These are phyloP conservation scores for Hystrix brachyura DNA, from an alignment of 2,113 vertebrate species.

Conservation along the genomic window DNA sequence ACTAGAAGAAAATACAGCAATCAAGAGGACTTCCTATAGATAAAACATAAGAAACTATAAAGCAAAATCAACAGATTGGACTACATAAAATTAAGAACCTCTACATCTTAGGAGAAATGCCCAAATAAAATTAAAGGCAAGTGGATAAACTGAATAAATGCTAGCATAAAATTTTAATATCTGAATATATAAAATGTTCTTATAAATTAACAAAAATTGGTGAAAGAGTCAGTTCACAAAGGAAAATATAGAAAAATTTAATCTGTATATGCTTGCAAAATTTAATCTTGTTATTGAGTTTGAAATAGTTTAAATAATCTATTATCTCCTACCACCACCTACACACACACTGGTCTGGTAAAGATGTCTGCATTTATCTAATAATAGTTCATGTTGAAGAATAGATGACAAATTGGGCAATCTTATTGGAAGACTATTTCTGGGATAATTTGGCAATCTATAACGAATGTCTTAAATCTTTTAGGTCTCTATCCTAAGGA, in stretches of 20 bases:
- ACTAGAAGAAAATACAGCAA: neutral
- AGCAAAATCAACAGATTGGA: slow-evolving; percentile 51
- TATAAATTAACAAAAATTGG: neutral
- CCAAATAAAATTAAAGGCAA: slow-evolving; percentile 6
- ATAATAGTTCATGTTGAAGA: neutral
- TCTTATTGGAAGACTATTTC: neutral
- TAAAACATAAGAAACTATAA: slow-evolving; percentile 22
- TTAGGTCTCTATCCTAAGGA: neutral
- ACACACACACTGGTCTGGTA: neutral
- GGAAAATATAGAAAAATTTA: neutral
- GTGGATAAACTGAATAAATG: neutral
- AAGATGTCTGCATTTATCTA: neutral
- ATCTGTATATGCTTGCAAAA: neutral
- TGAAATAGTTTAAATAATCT: neutral
- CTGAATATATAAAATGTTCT: neutral
- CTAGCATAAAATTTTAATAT: slow-evolving; percentile 11
- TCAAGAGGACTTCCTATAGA: slow-evolving; percentile 37
- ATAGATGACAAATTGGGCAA: neutral
- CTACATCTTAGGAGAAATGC: slow-evolving; percentile 40
- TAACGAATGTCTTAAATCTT: neutral
- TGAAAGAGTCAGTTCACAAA: neutral
- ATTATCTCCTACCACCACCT: neutral
- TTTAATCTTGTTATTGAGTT: neutral
- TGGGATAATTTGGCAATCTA: neutral
- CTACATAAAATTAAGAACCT: slow-evolving; percentile 19